Evolutionary conservation across 2,888 invertebrate genomes (phyloP).

Genomic region (Chrysolina haemoptera): DNA sequence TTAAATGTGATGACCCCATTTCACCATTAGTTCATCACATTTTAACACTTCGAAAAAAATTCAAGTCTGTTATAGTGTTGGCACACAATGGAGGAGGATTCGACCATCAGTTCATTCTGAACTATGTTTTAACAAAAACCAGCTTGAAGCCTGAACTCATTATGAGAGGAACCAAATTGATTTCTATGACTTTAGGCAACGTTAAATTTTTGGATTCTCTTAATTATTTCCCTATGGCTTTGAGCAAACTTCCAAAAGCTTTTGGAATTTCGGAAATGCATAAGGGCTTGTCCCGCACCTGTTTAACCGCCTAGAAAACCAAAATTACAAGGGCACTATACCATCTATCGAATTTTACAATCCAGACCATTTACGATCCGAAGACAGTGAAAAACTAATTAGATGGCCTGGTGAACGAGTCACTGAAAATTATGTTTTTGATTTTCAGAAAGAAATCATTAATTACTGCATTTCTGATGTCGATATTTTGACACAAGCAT

Average conservation of each 20-base stretch:
- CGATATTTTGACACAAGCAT: constrained; percentile 33
- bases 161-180: constrained; percentile 47
- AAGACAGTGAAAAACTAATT: constrained; percentile 33
- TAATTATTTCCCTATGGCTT: constrained; percentile 52
- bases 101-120: constrained; percentile 43
- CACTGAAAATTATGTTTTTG: constrained; percentile 51
- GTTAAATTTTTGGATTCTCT: constrained; percentile 56
- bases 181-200: constrained; percentile 41
- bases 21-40: background rate
- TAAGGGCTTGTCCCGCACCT: constrained; percentile 53
- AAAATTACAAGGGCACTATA: constrained; percentile 37
- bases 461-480: constrained; percentile 53
- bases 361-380: constrained; percentile 26
- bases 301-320: constrained; percentile 45
- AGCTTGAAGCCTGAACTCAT: constrained; percentile 41
- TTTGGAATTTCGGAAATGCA: constrained; percentile 39
- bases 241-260: constrained; percentile 45
- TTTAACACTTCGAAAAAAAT: background rate
- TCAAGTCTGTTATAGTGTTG: background rate
- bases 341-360: constrained; percentile 35
- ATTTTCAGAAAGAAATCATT: constrained; percentile 56
- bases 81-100: constrained; percentile 41
- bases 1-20: background rate
- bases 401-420: constrained; percentile 38
- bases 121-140: constrained; percentile 38